These are phyloP conservation scores for Agrotis clavis DNA, from an alignment of 2,888 invertebrate genomes.

Conservation along the genomic window DNA sequence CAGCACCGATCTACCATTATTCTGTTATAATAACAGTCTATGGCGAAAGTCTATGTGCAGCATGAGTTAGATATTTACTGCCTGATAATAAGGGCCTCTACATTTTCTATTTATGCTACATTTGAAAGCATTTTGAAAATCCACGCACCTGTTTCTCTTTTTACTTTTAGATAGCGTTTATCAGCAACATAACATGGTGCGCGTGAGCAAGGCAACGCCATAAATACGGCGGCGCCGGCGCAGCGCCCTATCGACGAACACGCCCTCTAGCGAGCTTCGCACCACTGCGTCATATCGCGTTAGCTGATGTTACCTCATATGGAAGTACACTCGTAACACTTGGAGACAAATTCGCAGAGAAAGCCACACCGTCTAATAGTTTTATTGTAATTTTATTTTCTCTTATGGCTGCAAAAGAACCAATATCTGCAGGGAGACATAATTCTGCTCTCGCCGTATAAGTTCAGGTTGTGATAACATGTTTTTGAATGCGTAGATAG, in stretches of 20 bases:
- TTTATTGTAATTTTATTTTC: constrained; percentile 58
- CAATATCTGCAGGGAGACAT: constrained; percentile 17
- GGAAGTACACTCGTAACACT: constrained; percentile 58
- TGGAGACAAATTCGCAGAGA: constrained; percentile 61
- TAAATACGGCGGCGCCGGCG: constrained; percentile 73
- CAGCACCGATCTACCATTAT: constrained; percentile 41
- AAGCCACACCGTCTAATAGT: constrained; percentile 52
- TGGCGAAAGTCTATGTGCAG: constrained; percentile 49
- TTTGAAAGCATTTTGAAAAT: constrained; percentile 56
- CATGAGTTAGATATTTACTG: constrained; percentile 26
- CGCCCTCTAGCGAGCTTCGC: constrained; percentile 66
- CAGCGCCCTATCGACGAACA: constrained; percentile 71
- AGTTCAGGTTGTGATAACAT: constrained; percentile 35
- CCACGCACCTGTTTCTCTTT: constrained; percentile 65
- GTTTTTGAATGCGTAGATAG: constrained; percentile 29
- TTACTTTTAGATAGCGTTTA: constrained; percentile 74
- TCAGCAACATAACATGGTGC: constrained; percentile 74
- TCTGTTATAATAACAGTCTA: constrained; percentile 44
- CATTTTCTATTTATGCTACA: constrained; percentile 31
- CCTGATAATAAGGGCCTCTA: constrained; percentile 15
- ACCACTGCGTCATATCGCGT: constrained; percentile 59
- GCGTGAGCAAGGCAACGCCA: constrained; percentile 73
- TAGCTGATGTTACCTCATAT: constrained; percentile 65
- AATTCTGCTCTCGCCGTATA: constrained; percentile 31
- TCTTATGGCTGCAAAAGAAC: constrained; percentile 33